Conservation (phyloP, 1,140 invertebrate species). For the Drosophila pallidifrons region DNA sequence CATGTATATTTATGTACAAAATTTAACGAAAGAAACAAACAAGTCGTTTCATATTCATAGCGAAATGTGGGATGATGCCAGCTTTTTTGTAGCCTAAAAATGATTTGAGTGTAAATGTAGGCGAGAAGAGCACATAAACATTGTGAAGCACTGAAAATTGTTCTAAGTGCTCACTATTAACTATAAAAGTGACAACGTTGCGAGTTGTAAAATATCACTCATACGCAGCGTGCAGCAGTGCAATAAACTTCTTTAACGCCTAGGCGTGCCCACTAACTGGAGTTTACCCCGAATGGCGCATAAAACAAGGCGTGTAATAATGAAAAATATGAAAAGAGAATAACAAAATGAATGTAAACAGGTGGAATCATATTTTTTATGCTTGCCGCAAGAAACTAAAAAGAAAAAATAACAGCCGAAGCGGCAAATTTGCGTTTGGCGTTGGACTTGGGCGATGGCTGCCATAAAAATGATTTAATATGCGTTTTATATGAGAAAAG, state of each 20-base stretch:
- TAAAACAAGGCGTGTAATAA: constrained; percentile 46
- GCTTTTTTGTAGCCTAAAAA: not conserved
- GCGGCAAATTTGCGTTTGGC: constrained; percentile 31
- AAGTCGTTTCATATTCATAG: not conserved
- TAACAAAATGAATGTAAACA: constrained; percentile 46
- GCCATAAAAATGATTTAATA: constrained; percentile 60
- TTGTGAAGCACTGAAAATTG: constrained; percentile 7
- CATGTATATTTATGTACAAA: not conserved
- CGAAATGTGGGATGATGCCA: not conserved
- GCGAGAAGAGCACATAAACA: constrained; percentile 23
- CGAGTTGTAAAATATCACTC: constrained; percentile 38
- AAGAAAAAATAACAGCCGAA: constrained; percentile 21
- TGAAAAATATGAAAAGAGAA: constrained; percentile 39
- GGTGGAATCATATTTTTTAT: constrained; percentile 45
- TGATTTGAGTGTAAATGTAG: constrained; percentile 27
- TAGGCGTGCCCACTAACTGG: constrained; percentile 10
- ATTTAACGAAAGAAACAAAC: not conserved
- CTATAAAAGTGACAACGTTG: constrained; percentile 32
- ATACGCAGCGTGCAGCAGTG: constrained; percentile 26
- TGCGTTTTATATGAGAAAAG: constrained; percentile 59
- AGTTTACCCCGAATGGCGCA: constrained; percentile 25
- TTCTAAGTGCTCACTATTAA: constrained; percentile 20
- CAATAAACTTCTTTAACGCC: constrained; percentile 30
- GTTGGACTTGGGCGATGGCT: constrained; percentile 12
- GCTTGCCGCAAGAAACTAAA: constrained; percentile 26